Conservation (phyloP, 2,113 vertebrate genomes). For the Nipponia nippon region DNA sequence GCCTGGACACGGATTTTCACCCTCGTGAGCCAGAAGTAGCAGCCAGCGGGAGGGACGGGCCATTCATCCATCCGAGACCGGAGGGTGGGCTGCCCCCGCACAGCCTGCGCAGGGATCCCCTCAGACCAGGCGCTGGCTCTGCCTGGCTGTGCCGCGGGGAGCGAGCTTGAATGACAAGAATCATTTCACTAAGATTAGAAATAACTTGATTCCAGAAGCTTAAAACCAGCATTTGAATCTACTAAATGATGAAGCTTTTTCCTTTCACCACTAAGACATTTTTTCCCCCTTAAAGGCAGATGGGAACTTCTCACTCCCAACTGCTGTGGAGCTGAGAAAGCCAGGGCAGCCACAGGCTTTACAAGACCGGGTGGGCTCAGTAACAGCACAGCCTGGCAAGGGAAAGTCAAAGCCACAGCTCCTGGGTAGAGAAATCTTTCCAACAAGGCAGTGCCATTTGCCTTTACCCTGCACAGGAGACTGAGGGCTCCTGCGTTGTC, state of each 20-base stretch:
- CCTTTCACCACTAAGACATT: background rate
- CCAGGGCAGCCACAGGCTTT: background rate
- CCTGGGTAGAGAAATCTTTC: background rate
- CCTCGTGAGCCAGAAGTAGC: accelerated
- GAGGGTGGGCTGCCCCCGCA: background rate
- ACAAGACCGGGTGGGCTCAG: accelerated
- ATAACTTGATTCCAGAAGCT: background rate
- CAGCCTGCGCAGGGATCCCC: background rate
- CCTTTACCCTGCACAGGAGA: background rate
- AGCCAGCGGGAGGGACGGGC: background rate
- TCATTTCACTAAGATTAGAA: background rate
- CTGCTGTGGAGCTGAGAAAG: background rate
- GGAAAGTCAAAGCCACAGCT: background rate
- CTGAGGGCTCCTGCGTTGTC: background rate
- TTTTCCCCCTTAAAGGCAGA: background rate
- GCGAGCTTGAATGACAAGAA: background rate
- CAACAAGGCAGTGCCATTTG: background rate
- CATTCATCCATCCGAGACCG: accelerated
- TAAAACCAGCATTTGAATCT: background rate
- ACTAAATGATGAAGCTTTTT: background rate
- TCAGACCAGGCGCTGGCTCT: background rate
- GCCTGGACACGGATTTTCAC: background rate
- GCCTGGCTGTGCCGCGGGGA: background rate
- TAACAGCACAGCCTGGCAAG: background rate
- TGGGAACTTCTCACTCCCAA: accelerated